These are phyloP conservation scores for Aphelinus certus DNA, from an alignment of 1,140 invertebrate species.

Conservation along the genomic window DNA sequence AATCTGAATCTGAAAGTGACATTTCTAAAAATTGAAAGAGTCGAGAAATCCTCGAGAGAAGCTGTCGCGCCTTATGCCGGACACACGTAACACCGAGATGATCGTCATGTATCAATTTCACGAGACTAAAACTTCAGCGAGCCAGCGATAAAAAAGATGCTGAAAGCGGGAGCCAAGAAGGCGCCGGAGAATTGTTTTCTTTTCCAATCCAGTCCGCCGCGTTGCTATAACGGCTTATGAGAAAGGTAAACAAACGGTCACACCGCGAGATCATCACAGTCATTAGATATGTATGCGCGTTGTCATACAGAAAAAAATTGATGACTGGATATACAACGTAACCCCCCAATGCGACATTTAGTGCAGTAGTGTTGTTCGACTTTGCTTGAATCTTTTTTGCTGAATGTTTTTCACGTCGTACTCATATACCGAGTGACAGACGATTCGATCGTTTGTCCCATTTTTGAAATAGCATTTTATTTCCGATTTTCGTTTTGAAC, in stretches of 20 bases:
- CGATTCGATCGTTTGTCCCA: no score
- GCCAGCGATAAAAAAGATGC: slow-evolving; percentile 31
- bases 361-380: no score
- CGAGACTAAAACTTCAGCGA: not conserved
- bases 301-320: slow-evolving; percentile 3
- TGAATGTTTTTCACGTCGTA: no score
- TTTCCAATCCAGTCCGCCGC: not conserved
- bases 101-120: not conserved
- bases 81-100: no score
- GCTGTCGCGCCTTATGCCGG: no score
- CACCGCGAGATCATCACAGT: not conserved
- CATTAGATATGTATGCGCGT: not conserved
- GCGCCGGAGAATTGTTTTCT: not conserved
- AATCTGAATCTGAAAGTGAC: no score
- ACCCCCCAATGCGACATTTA: not conserved
- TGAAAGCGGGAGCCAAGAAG: slow-evolving; percentile 20
- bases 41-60: no score
- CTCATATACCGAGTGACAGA: no score
- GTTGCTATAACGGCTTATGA: not conserved
- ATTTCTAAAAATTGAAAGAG: no score
- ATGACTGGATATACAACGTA: not conserved
- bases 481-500: no score
- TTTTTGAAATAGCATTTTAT: no score
- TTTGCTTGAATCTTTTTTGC: no score
- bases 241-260: slow-evolving; percentile 9